Conservation (phyloP, 30 jellyfish, hydroid and myxozoan species). For the Sanderia malayensis region DNA sequence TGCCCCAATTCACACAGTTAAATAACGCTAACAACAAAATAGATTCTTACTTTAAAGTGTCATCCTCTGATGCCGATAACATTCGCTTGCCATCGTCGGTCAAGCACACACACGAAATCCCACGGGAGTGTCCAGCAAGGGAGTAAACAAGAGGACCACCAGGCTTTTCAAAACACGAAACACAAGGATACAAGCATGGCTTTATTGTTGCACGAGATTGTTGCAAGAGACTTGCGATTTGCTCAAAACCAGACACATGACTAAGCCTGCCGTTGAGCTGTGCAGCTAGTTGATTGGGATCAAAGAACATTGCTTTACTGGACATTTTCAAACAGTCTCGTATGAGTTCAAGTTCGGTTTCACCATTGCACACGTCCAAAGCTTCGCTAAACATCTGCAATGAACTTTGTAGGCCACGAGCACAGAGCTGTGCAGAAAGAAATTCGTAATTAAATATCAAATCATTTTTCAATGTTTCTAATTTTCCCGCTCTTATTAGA, state of each 20-base stretch:
- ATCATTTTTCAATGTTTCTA: constrained; percentile 43
- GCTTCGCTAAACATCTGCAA: constrained; percentile 75
- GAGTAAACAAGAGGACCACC: constrained; percentile 78
- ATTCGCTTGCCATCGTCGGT: constrained; percentile 46
- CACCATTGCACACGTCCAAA: constrained; percentile 33
- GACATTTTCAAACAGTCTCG: constrained; percentile 64
- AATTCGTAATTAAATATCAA: constrained; percentile 67
- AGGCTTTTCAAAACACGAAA: constrained; percentile 68
- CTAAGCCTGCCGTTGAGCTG: constrained; percentile 66
- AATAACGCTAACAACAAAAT: no score
- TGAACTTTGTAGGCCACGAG: constrained; percentile 52
- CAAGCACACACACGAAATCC: constrained; percentile 37
- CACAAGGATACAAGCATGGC: constrained; percentile 63
- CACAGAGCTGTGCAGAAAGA: constrained; percentile 56
- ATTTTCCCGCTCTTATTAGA: constrained; percentile 28
- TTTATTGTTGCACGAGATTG: constrained; percentile 49
- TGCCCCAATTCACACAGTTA: no score
- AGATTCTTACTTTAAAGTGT: constrained; percentile 38
- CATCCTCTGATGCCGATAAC: constrained; percentile 60
- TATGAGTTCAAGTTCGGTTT: constrained; percentile 51
- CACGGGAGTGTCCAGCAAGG: constrained; percentile 70
- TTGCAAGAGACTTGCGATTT: constrained; percentile 28
- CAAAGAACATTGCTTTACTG: constrained; percentile 40
- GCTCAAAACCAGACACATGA: constrained; percentile 11
- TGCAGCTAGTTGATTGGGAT: constrained; percentile 69